phyloP scores from a whole-genome alignment of 2,797 vertebrate species.

The Chelonia mydas region DNA sequence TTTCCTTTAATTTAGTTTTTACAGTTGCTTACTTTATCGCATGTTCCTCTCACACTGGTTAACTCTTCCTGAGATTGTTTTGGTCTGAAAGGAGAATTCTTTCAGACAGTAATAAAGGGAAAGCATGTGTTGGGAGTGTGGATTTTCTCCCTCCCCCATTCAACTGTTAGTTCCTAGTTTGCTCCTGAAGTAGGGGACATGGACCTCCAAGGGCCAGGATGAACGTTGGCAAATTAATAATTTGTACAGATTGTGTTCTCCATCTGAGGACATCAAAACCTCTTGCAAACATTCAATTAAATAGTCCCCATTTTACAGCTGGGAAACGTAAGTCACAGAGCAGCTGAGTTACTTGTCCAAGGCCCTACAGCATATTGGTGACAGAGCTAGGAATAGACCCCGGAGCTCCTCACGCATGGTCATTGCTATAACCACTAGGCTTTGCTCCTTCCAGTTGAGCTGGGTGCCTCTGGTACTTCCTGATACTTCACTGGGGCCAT shows the following conservation, averaged over 20 bases:
- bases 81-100: background rate
- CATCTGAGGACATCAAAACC: background rate
- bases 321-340: background rate
- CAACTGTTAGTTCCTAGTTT: background rate
- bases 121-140: background rate
- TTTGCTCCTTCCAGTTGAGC: background rate
- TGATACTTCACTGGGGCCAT: background rate
- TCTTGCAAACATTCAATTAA: background rate
- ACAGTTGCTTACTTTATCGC: background rate
- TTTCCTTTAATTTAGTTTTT: background rate
- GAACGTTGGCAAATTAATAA: background rate
- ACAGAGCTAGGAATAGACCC: background rate
- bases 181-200: background rate
- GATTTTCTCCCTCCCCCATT: background rate
- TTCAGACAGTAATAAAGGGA: background rate
- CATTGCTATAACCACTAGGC: background rate
- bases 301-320: background rate
- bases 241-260: background rate
- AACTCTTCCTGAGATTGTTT: background rate
- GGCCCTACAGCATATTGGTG: background rate
- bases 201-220: background rate
- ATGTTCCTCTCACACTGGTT: background rate
- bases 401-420: background rate
- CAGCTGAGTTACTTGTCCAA: background rate
- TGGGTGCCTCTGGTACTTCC: background rate